Evolutionary conservation across 2,797 vertebrate genomes (phyloP), one percentile per base, ranked within the genome.

Genomic region (Manis javanica): DNA sequence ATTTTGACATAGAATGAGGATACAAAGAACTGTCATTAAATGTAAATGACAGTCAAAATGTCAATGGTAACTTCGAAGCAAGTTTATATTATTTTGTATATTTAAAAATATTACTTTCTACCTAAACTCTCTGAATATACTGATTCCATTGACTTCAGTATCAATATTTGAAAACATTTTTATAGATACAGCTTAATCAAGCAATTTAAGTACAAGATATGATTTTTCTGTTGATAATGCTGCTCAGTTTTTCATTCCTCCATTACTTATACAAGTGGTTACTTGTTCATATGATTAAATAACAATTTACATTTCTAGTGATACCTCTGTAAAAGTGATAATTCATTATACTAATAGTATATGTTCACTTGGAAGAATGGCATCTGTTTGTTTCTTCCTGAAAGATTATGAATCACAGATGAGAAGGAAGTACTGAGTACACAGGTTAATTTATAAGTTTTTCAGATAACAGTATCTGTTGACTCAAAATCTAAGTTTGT

Each of bases 241-340:
- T 63, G 1, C 29, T 91, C 39, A 0, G 3, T 77, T 68, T 83
- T 90, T 90, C 18, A 79, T 74, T 91, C 46, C 19, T 95, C 39
- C 9, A 53, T 93, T 93, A 64, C 71, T 92, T 78, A 95, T 83
- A 5, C 39, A 91, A 49, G 5, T 51, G 7, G 5, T 21, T 95
- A 59, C 29, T 79, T 87, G 26, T 53, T 83, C n/a, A 79, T 53
- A 26, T 85, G 74, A 88, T 83, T 96, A 93, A 94, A 82, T 83
- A 82, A 94, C 86, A 39, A 53, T 42, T 85, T n/a, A 23, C 7
- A 12, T 57, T 91, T 95, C 55, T 71, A 59, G 24, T 77, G 29
- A 71, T 66, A 72, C 5, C 4, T 85, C 7, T 39, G 75, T 96
- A 69, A 95, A 82, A 79, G 53, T 59, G 61, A 39, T 55, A 75